Evolutionary conservation across 2,797 vertebrate species (phyloP).

Genomic region (Anableps anableps): DNA sequence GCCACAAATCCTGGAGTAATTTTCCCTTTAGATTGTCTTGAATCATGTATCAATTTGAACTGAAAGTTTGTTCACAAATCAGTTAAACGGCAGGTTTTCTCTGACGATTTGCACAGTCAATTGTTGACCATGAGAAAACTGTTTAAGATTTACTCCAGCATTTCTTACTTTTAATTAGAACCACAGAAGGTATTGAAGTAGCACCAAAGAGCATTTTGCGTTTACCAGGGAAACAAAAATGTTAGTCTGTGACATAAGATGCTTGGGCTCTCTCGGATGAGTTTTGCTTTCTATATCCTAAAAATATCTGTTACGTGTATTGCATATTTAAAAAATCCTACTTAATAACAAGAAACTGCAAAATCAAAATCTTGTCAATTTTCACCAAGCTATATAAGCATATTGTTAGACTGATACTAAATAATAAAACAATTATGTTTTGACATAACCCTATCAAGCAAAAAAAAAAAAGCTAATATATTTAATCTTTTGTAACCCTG

Average conservation of each 20-base stretch:
- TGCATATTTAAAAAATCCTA: neutral
- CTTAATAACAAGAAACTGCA: neutral
- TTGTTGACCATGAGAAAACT: neutral
- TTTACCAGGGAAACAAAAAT: neutral
- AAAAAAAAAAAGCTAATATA: neutral
- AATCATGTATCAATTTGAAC: neutral
- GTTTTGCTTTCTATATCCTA: neutral
- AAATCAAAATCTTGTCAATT: neutral
- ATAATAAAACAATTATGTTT: neutral
- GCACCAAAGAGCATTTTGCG: neutral
- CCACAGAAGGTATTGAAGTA: neutral
- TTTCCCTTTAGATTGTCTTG: neutral
- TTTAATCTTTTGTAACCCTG: neutral
- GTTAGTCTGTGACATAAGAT: neutral
- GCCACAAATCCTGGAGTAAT: neutral
- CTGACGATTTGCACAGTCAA: neutral
- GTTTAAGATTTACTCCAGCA: neutral
- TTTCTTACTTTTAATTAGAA: neutral
- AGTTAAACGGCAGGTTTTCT: neutral
- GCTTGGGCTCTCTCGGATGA: neutral
- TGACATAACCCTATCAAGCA: neutral
- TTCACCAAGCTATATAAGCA: neutral
- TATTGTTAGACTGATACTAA: slow-evolving; percentile 13
- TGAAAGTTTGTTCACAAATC: neutral
- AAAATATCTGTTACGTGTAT: neutral